Evolutionary conservation across 2,888 invertebrate species (phyloP).

Genomic region (Tetragnatha montana): DNA sequence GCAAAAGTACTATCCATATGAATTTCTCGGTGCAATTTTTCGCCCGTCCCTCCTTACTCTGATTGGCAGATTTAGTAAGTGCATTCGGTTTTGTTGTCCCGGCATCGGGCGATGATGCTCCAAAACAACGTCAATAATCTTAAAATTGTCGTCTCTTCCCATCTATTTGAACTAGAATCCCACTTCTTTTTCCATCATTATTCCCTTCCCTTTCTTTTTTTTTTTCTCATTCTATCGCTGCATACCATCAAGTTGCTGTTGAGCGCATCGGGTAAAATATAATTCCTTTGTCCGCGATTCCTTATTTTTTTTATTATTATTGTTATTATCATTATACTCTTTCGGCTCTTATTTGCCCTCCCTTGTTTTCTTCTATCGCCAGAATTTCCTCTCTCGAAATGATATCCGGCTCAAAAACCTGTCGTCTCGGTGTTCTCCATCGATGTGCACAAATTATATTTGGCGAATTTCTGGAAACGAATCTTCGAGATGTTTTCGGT

Average conservation of each 20-base stretch:
- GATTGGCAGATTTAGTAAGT: slow-evolving; percentile 71
- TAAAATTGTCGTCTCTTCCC: slow-evolving; percentile 46
- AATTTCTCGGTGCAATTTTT: slow-evolving; percentile 41
- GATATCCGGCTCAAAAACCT: slow-evolving; percentile 16
- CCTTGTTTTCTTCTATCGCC: slow-evolving; percentile 21
- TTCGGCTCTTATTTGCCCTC: slow-evolving; percentile 46
- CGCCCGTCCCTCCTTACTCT: slow-evolving; percentile 16
- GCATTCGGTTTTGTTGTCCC: slow-evolving; percentile 61
- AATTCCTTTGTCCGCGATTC: slow-evolving; percentile 62
- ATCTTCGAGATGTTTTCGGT: not conserved
- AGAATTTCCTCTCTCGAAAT: slow-evolving; percentile 28
- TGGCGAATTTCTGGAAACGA: not conserved
- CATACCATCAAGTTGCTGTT: slow-evolving; percentile 32
- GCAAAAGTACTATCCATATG: not conserved
- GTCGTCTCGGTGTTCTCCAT: not conserved
- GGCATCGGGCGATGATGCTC: slow-evolving; percentile 44
- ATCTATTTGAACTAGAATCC: slow-evolving; percentile 39
- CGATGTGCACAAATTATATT: not conserved
- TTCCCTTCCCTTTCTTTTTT: slow-evolving; percentile 18
- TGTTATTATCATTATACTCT: no score
- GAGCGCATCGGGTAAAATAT: slow-evolving; percentile 51
- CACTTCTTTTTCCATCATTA: slow-evolving; percentile 54
- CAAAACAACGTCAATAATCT: slow-evolving; percentile 69
- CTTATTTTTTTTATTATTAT: slow-evolving; percentile 22
- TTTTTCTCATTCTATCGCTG: slow-evolving; percentile 22